Percentiles rank a stretch among this genome's conserved stretches.
Evolutionary conservation across 1,140 invertebrate genomes (phyloP).

Genomic region (Lineus longissimus): DNA sequence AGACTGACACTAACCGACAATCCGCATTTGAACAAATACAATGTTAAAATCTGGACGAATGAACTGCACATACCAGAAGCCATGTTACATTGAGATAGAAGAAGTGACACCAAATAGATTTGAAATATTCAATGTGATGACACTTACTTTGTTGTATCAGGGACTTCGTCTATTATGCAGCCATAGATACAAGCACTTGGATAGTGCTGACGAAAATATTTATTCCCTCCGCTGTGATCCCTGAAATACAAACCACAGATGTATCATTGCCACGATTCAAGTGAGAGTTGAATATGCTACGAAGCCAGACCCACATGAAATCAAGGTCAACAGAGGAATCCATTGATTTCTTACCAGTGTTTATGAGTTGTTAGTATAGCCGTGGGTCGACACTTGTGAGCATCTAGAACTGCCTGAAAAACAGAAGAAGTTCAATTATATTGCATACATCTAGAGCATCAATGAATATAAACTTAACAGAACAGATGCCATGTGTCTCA

Average conservation of each 20-base stretch:
- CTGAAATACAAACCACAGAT: no score
- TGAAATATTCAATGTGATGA: no score
- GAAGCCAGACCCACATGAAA: no score
- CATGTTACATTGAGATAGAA: no score
- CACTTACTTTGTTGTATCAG: conserved; percentile 40
- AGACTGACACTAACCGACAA: no score
- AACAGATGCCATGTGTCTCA: no score
- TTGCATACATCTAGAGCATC: no score
- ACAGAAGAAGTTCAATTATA: no score
- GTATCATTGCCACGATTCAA: no score
- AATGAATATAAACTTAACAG: no score
- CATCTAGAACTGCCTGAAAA: conserved; percentile 28
- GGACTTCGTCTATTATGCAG: conserved; percentile 34
- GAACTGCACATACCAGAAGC: background rate
- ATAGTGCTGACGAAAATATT: conserved; percentile 30
- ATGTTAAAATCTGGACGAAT: background rate
- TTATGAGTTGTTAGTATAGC: conserved; percentile 41
- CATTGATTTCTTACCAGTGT: conserved; percentile 36
- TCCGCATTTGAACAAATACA: background rate
- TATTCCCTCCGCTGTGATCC: conserved; percentile 50
- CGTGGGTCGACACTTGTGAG: conserved; percentile 24
- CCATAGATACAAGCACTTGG: conserved; percentile 40
- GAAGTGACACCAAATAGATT: no score
- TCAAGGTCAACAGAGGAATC: background rate
- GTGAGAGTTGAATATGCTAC: no score